These are phyloP conservation scores for Phenganax subtilis DNA, from an alignment of 92 coral and sea anemone genomes.

Conservation along the genomic window DNA sequence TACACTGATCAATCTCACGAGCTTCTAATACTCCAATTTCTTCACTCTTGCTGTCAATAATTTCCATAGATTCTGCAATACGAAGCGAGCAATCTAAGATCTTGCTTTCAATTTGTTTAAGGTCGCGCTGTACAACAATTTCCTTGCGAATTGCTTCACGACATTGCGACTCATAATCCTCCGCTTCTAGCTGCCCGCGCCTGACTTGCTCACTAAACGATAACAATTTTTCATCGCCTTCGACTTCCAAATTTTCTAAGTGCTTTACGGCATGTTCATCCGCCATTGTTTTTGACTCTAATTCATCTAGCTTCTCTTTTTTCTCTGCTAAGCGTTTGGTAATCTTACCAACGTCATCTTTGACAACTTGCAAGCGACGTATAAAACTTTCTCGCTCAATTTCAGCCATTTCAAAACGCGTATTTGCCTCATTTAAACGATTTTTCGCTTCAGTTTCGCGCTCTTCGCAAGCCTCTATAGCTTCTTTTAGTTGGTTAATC, in stretches of 20 bases:
- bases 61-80: background rate
- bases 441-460: background rate
- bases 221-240: constrained; percentile 32
- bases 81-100: background rate
- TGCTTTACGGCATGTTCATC: constrained; percentile 22
- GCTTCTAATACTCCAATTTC: constrained; percentile 8
- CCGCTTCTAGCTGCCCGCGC: constrained; percentile 17
- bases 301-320: background rate
- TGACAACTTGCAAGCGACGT: background rate
- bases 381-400: constrained; percentile 2
- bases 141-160: constrained; percentile 27
- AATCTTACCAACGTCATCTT: background rate
- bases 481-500: constrained; percentile 21
- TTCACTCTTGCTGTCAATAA: background rate
- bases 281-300: constrained; percentile 18
- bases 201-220: background rate
- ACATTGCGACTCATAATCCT: constrained; percentile 13
- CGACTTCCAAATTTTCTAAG: constrained; percentile 30
- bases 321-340: constrained; percentile 10
- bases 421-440: constrained; percentile 6
- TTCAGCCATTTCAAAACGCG: constrained; percentile 11
- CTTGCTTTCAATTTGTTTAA: background rate
- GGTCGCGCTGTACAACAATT: background rate
- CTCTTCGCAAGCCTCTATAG: constrained; percentile 28
- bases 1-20: constrained; percentile 18